Base-by-base conservation (phyloP, 2,797 vertebrate genomes). In the Propithecus perrieri region DNA sequence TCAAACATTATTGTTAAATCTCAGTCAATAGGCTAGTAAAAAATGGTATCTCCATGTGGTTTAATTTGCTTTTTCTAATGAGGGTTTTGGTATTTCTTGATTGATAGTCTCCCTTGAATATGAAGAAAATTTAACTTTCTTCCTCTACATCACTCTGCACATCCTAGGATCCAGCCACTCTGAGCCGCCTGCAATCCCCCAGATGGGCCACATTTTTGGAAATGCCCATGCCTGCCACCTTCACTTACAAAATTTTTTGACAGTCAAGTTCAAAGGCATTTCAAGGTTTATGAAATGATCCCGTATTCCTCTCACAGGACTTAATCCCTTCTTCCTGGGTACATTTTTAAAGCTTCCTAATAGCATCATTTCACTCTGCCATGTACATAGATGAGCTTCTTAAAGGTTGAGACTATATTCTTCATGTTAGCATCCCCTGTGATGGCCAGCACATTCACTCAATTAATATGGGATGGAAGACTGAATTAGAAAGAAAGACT, bases 211-310 rank as follows among this genome's bases (percentile, higher is more conserved):
- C 61, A 63, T 53, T 69, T 89, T n/a, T 4, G 26, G 35, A 95
- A 95, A 91, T 41, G 20, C 28, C n/a, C 55, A 59, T 67, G 74
- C n/a, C 63, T 83, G 83, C 43, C 14, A 55, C 15, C 26, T 95
- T 71, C 7, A 59, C 10, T 89, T 65, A 95, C 33, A 87, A 59
- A 83, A 87, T 10, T 33, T 28, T 67, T 61, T 87, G 63, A 85
- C 24, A 85, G 35, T 71, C 71, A 92, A 80, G 38, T 91, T 87
- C 91, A 81, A 92, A 95, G 88, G 30, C n/a, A 85, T 86, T 84
- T 90, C 46, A 30, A 15, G 41, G 30, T 41, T 48, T 85, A 75
- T 28, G 24, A 69, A 76, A 59, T n/a, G 2, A 10, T 17, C n/a
- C 48, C 46, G 22, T 41, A 63, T 71, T 89, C 53, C 72, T 86